These are phyloP conservation scores for Drosophila acutilabella DNA, from an alignment of 2,888 invertebrate genomes.

Conservation along the genomic window DNA sequence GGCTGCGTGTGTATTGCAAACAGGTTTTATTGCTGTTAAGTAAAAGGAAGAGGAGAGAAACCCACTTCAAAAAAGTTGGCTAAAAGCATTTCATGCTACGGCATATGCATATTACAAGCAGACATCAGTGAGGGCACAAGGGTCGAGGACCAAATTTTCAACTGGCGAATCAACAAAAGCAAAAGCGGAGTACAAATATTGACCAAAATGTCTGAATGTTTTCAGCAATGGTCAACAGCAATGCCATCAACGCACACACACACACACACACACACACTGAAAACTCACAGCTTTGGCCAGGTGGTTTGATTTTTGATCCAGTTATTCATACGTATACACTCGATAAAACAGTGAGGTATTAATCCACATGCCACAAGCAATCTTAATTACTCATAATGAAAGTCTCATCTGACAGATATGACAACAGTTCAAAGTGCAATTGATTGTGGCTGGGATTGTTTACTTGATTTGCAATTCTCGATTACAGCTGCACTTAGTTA, in stretches of 20 bases:
- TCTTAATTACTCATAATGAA: conserved; percentile 45
- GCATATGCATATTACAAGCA: conserved; percentile 60
- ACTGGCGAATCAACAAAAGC: conserved; percentile 34
- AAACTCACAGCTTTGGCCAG: conserved; percentile 13
- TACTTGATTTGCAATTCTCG: conserved; percentile 59
- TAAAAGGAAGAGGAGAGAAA: conserved; percentile 25
- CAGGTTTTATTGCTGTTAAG: conserved; percentile 75
- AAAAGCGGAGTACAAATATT: conserved; percentile 69
- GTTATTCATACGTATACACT: conserved; percentile 2
- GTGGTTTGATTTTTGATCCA: conserved; percentile 15
- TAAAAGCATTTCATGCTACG: conserved; percentile 63
- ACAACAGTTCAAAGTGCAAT: conserved; percentile 27
- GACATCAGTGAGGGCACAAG: neutral
- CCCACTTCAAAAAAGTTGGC: conserved; percentile 44
- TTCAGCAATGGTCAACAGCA: conserved; percentile 64
- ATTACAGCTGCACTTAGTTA: conserved; percentile 59
- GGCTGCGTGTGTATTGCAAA: conserved; percentile 66
- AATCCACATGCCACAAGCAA: conserved; percentile 12
- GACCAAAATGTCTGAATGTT: conserved; percentile 69
- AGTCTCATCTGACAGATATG: conserved; percentile 7
- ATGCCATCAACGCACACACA: conserved; percentile 38
- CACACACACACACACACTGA: neutral
- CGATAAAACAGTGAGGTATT: neutral
- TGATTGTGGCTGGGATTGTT: conserved; percentile 36
- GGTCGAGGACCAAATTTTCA: conserved; percentile 12